A percentile compares a stretch with the other conserved stretches of the same genome.
These are phyloP conservation scores for Autographa gamma DNA, from an alignment of 2,888 invertebrate genomes.

Conservation along the genomic window DNA sequence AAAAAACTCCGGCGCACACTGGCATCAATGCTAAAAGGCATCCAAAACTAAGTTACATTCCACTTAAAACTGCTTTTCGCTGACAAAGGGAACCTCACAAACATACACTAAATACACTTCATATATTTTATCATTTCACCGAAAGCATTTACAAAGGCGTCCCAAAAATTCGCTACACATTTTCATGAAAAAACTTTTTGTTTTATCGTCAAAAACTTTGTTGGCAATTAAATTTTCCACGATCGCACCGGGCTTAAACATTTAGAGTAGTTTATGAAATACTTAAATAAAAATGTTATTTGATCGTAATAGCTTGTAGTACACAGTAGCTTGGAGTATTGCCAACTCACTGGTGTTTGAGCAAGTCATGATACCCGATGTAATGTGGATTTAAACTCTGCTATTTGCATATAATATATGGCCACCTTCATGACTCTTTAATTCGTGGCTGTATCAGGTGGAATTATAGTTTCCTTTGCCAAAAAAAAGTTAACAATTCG, in stretches of 20 bases:
- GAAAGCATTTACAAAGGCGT: slow-evolving; percentile 15
- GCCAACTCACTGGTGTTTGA: slow-evolving; percentile 68
- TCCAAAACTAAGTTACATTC: slow-evolving; percentile 16
- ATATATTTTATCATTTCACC: slow-evolving; percentile 20
- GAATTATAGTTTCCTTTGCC: slow-evolving; percentile 51
- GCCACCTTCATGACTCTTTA: slow-evolving; percentile 50
- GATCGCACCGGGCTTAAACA: slow-evolving; percentile 28
- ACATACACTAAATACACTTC: not conserved
- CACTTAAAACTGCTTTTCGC: slow-evolving; percentile 13
- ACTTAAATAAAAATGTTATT: slow-evolving; percentile 39
- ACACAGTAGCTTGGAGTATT: slow-evolving; percentile 64
- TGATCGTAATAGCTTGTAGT: slow-evolving; percentile 62
- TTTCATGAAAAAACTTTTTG: slow-evolving; percentile 25
- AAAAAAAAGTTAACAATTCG: slow-evolving; percentile 8
- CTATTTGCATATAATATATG: slow-evolving; percentile 51
- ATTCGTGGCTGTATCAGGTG: slow-evolving; percentile 47
- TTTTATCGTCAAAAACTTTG: slow-evolving; percentile 31
- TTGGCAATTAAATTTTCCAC: slow-evolving; percentile 33
- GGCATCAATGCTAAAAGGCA: slow-evolving; percentile 15
- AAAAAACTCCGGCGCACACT: not conserved
- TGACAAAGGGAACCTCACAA: slow-evolving; percentile 15
- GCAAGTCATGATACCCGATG: slow-evolving; percentile 59
- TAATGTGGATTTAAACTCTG: slow-evolving; percentile 59
- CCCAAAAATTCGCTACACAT: slow-evolving; percentile 28
- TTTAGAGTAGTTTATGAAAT: slow-evolving; percentile 22